Evolutionary conservation across 1,140 invertebrate genomes (phyloP), one percentile per base, ranked within the genome.

Genomic region (Euwallacea similis): DNA sequence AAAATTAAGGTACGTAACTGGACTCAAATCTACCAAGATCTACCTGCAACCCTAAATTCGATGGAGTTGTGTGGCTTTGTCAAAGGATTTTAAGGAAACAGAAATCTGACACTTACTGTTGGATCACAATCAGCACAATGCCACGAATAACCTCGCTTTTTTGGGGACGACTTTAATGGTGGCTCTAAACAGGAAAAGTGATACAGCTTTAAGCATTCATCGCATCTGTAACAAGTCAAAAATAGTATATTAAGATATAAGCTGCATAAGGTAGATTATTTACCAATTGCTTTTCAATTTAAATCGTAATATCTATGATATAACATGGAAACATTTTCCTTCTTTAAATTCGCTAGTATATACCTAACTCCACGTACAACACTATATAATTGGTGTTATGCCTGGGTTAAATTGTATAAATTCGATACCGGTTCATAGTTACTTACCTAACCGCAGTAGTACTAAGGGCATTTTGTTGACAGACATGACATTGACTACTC

Each of bases 71-170:
- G 21, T 33, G 21, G 21, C 21, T 33, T 33, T 33, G 1, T 33
- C 21, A 33, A 33, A 33, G 21, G 21, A 4, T 33, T 33, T 33
- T 33, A 69, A 60, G 50, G 41, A 59, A 60, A 41, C 21, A 60
- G 2, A 33, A 60, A 60, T n/a, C 8, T 56, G 41, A 62, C 13
- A 9, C 71, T 73, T 69, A 75, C 93, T 76, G 93, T 94, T 62
- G 93, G 92, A 86, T 97, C 94, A 87, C 95, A 98, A 80, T 96
- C 93, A 58, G 93, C 93, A 85, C 96, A 98, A 82, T 95, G 93
- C 96, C 96, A 98, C 6, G 93, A 94, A 82, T 97, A 97, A 47
- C 95, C 95, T 67, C 94, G 87, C 73, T 91, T 90, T 84, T 97
- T 97, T 2, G 95, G 96, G 55, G 93, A 93, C 81, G 97, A 97